Conservation (phyloP, 2,113 vertebrate genomes). For the Actinemys pallida region DNA sequence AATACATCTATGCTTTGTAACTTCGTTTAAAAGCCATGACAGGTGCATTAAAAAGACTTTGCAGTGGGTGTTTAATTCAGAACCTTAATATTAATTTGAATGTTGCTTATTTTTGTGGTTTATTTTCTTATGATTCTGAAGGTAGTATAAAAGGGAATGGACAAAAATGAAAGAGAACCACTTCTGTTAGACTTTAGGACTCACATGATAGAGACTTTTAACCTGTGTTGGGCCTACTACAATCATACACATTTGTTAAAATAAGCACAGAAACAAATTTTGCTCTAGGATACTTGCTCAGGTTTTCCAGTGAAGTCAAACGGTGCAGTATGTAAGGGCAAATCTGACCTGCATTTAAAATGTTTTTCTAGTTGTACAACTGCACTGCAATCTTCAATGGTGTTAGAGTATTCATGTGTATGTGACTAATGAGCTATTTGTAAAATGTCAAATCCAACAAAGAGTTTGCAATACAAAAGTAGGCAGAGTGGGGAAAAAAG, state of each 20-base stretch:
- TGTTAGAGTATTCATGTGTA: not conserved
- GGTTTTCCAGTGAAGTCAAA: not conserved
- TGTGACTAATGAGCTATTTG: not conserved
- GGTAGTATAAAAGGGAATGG: not conserved
- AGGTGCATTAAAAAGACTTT: not conserved
- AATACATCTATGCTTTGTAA: not conserved
- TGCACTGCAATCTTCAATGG: not conserved
- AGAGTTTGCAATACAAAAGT: not conserved
- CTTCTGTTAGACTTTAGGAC: not conserved
- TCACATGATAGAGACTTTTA: not conserved
- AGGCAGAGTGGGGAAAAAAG: not conserved
- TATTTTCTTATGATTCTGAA: not conserved
- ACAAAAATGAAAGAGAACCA: not conserved
- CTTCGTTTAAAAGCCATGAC: slow-evolving; percentile 12
- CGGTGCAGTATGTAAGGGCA: not conserved
- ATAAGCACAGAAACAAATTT: not conserved
- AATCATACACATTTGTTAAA: not conserved
- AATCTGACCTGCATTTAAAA: not conserved
- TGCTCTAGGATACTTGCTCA: not conserved
- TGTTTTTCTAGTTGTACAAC: not conserved
- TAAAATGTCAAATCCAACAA: not conserved
- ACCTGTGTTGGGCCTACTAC: not conserved
- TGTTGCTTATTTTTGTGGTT: not conserved
- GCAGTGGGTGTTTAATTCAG: not conserved
- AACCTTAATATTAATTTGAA: not conserved